Evolutionary conservation across 1,140 invertebrate species (phyloP).

Genomic region (Lepidostoma basale): DNA sequence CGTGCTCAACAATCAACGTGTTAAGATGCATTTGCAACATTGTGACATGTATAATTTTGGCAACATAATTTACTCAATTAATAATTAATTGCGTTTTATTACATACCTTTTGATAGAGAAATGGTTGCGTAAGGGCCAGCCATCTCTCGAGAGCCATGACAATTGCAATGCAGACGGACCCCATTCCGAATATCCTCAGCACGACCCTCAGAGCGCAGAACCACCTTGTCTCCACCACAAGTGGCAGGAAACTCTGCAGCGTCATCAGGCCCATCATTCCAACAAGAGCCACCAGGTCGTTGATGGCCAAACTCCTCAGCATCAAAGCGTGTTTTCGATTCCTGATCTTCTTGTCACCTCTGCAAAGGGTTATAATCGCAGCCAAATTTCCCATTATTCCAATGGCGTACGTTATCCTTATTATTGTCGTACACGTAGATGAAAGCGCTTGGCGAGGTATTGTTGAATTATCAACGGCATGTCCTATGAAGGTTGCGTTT

Average conservation of each 20-base stretch:
- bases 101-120: slow-evolving; percentile 85
- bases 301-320: slow-evolving; percentile 75
- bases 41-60: background rate
- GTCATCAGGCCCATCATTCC: slow-evolving; percentile 67
- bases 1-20: no score
- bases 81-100: background rate
- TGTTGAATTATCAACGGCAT: slow-evolving; percentile 14
- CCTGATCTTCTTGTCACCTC: slow-evolving; percentile 65
- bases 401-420: slow-evolving; percentile 51
- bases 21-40: background rate
- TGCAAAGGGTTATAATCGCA: slow-evolving; percentile 53
- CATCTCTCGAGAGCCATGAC: slow-evolving; percentile 87
- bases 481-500: slow-evolving; percentile 9
- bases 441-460: slow-evolving; percentile 19
- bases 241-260: slow-evolving; percentile 53
- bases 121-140: slow-evolving; percentile 84
- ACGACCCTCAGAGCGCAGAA: slow-evolving; percentile 75
- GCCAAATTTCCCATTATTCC: slow-evolving; percentile 56
- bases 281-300: slow-evolving; percentile 78
- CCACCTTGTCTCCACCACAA: slow-evolving; percentile 50
- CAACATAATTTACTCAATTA: background rate
- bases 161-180: slow-evolving; percentile 84
- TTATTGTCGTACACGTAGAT: slow-evolving; percentile 24
- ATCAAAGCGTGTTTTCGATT: slow-evolving; percentile 82
- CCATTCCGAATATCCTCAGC: slow-evolving; percentile 80